Percentiles rank a stretch among this genome's conserved stretches.
These are phyloP conservation scores for Trachythela sp. DNA, from an alignment of 64 coral and sea anemone species.

Conservation along the genomic window DNA sequence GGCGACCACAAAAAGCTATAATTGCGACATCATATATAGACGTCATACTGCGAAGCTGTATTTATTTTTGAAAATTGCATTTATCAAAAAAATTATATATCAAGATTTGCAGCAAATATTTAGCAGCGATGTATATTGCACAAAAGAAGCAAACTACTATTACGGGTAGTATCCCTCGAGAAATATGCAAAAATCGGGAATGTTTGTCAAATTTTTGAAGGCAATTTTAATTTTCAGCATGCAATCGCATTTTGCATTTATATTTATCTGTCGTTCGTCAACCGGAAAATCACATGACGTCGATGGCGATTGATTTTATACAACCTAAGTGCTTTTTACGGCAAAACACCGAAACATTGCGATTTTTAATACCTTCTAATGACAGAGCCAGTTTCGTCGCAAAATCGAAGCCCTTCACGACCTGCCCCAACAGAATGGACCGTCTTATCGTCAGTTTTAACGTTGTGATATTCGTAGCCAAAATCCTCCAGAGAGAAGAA, in stretches of 20 bases:
- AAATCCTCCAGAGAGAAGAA: slow-evolving; percentile 70
- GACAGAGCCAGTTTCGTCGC: slow-evolving; percentile 67
- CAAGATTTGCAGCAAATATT: no score
- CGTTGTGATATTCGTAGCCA: slow-evolving; percentile 80
- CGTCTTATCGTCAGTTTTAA: slow-evolving; percentile 51
- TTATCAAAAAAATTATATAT: no score
- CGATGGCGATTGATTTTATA: neutral
- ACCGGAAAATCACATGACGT: neutral
- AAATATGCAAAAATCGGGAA: no score
- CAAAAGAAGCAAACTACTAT: no score
- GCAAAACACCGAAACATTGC: neutral
- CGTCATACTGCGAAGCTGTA: no score
- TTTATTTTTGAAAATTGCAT: no score
- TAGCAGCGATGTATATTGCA: no score
- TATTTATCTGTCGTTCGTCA: neutral
- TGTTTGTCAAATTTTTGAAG: no score
- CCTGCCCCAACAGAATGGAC: slow-evolving; percentile 71
- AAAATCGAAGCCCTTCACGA: slow-evolving; percentile 75
- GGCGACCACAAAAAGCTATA: no score
- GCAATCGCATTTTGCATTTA: neutral
- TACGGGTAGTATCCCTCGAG: no score
- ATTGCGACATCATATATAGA: no score
- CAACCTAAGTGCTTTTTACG: neutral
- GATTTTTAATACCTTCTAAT: slow-evolving; percentile 53
- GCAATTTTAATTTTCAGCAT: no score